Evolutionary conservation across 2,797 vertebrate species (phyloP), one percentile per base, ranked within the genome.

Genomic region (Bucorvus abyssinicus): DNA sequence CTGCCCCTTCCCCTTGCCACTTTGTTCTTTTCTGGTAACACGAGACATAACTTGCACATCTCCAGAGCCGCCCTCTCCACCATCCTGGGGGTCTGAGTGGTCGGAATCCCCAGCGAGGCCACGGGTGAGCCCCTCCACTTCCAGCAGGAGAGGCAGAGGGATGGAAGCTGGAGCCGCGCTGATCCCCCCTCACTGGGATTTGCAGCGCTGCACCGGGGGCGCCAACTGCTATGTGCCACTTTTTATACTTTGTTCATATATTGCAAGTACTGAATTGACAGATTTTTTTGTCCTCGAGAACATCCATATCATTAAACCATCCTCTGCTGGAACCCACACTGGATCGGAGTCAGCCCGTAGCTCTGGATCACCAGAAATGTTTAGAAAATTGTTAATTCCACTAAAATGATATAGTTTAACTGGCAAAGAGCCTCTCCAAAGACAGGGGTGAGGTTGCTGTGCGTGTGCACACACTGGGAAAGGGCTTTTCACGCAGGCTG

Each of bases 11-110:
- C 76, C 21, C 84, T 42, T 40, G 45, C 55, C n/a, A 21, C 26
- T 50, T 44, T 21, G 18, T 26, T 53, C 17, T 73, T 61, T 79
- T 29, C 56, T 34, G 38, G 6, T 40, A 29, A 22, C 27, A 45
- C 0, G 2, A 69, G 69, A 4, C 10, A 4, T 0, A 50, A 49
- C 45, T 2, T 5, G 21, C 12, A 3, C 49, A 1, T 10, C 77
- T 36, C 57, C 26, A 11, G 57, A 53, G 56, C 11, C 8, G 1
- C 36, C 20, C 30, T 40, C 16, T 30, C 10, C 40, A 6, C 34
- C 8, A 4, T 7, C 60, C n/a, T 2, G 16, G 71, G 40, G 30
- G 14, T 65, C 45, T 0, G 7, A 17, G 42, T 34, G 32, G 80
- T 8, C 2, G 2, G 36, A 61, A 27, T 47, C n/a, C 53, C 57